phyloP scores from a whole-genome alignment of 2,113 vertebrate genomes.

The Periophthalmodon schlosseri region DNA sequence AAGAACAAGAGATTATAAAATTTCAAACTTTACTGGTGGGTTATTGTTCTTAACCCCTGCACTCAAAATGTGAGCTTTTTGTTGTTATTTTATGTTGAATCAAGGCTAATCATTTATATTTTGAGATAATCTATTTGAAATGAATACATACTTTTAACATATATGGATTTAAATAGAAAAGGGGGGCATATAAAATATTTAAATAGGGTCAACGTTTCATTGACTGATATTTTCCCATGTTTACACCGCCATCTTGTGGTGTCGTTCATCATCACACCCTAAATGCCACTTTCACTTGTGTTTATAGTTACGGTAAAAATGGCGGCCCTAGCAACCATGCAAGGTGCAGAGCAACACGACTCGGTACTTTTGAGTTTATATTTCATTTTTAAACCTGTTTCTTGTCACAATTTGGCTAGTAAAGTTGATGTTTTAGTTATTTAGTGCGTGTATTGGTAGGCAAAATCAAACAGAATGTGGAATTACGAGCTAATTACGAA shows the following conservation, averaged over 20 bases:
- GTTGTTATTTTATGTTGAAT: too few relatives aligned
- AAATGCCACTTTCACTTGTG: constrained; percentile 24
- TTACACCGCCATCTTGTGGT: constrained; percentile 45
- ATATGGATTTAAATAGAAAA: too few relatives aligned
- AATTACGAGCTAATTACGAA: not conserved
- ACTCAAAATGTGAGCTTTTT: too few relatives aligned
- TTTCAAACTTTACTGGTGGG: too few relatives aligned
- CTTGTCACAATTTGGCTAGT: not conserved
- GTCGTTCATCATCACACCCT: accelerated
- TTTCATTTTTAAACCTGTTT: not conserved
- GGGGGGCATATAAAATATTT: too few relatives aligned
- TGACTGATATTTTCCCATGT: not conserved
- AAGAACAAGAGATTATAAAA: too few relatives aligned
- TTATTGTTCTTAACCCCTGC: too few relatives aligned
- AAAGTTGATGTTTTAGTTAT: not conserved
- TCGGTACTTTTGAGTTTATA: constrained; percentile 29
- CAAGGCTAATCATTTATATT: too few relatives aligned
- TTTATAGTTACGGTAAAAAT: constrained; percentile 49
- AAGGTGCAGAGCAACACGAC: not conserved
- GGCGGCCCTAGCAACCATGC: constrained; percentile 68
- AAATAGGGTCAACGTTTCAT: too few relatives aligned
- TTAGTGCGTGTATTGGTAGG: not conserved
- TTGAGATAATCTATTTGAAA: too few relatives aligned
- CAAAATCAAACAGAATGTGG: not conserved
- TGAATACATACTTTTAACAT: too few relatives aligned